These are phyloP conservation scores for Proteles cristata DNA, from an alignment of 2,113 vertebrate species.

Conservation along the genomic window DNA sequence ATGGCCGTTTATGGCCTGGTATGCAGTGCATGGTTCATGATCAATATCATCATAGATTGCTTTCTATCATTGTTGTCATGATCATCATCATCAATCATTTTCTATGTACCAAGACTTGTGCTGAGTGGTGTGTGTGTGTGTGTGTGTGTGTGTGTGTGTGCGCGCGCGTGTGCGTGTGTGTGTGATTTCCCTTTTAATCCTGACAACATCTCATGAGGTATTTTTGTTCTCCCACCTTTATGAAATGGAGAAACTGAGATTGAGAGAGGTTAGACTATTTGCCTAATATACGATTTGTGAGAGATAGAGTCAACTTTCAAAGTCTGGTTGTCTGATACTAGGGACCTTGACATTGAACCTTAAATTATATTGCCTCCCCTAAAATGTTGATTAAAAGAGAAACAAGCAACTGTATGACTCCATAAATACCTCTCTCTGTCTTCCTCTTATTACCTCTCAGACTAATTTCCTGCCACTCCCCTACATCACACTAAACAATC, in stretches of 20 bases:
- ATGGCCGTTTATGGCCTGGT: not conserved
- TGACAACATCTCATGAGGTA: not conserved
- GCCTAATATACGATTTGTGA: not conserved
- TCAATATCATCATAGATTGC: not conserved
- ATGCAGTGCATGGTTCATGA: not conserved
- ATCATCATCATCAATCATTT: not conserved
- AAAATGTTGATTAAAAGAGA: not conserved
- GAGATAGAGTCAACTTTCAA: not conserved
- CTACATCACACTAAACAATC: not conserved
- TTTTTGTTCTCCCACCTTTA: not conserved
- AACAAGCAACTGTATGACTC: not conserved
- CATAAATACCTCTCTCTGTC: not conserved
- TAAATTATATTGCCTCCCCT: not conserved
- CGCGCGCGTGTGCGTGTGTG: no score
- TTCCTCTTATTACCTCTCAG: not conserved
- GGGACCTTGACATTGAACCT: not conserved
- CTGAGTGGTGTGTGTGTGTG: not conserved
- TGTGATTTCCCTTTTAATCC: not conserved
- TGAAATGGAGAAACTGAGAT: not conserved
- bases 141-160: no score
- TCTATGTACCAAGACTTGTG: not conserved
- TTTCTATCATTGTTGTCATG: not conserved
- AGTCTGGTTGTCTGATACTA: not conserved
- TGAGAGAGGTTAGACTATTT: not conserved
- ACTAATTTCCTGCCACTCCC: not conserved